phyloP scores from a whole-genome alignment of 1,140 invertebrate genomes.

The Saccostrea cuccullata region DNA sequence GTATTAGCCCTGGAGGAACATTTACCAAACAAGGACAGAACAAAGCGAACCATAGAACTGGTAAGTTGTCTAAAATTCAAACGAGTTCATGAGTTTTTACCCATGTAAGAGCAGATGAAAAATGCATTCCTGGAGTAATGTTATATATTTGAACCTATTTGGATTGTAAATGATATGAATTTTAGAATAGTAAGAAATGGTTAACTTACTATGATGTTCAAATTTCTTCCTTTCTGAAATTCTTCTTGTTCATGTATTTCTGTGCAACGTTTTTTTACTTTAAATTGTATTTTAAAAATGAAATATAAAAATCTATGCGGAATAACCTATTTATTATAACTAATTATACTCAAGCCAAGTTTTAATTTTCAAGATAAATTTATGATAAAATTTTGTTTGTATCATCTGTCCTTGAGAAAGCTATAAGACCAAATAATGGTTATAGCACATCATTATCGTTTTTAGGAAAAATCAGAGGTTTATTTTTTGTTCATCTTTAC shows the following conservation, averaged over 20 bases:
- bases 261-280: too few species aligned
- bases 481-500: background rate
- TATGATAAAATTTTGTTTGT: too few species aligned
- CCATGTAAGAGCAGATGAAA: background rate
- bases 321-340: too few species aligned
- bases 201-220: too few species aligned
- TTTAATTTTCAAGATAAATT: too few species aligned
- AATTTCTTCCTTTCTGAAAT: too few species aligned
- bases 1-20: conserved; percentile 99
- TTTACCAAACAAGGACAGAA: conserved; percentile 97
- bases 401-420: background rate
- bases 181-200: background rate
- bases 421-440: background rate
- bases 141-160: background rate
- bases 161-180: background rate
- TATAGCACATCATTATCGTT: background rate
- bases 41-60: conserved; percentile 96
- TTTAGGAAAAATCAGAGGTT: conserved; percentile 12
- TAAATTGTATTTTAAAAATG: too few species aligned
- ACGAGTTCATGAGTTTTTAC: background rate
- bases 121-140: too few species aligned
- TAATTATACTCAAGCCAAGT: too few species aligned
- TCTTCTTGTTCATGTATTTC: too few species aligned
- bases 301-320: too few species aligned
- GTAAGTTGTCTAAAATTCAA: conserved; percentile 83